Conservation (phyloP, 2,113 vertebrate genomes). For the Eleginops maclovinus region DNA sequence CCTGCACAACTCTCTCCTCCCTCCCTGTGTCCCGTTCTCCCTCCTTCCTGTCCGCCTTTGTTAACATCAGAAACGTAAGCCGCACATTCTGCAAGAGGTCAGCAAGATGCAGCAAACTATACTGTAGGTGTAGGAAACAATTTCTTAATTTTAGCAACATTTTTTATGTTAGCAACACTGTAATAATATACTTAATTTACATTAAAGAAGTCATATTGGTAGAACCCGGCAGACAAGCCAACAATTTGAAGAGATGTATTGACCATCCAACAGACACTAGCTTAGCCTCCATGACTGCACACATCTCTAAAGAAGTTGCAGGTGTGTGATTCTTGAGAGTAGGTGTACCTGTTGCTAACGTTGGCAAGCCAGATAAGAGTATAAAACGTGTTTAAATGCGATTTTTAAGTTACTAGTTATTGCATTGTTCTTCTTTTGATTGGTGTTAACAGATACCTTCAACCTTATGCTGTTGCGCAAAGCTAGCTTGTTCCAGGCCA, state of each 20-base stretch:
- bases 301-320: not conserved
- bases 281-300: not conserved
- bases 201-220: not conserved
- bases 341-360: not conserved
- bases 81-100: constrained; percentile 29
- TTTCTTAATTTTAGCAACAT: not conserved
- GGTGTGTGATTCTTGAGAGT: not conserved
- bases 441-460: not conserved
- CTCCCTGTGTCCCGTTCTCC: constrained; percentile 46
- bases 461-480: not conserved
- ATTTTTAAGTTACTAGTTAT: not conserved
- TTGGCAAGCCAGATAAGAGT: not conserved
- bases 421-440: not conserved
- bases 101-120: constrained; percentile 22
- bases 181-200: not conserved
- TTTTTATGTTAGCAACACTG: not conserved
- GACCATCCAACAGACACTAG: not conserved
- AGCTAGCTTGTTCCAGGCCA: not conserved
- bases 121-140: not conserved
- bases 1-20: constrained; percentile 37
- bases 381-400: not conserved
- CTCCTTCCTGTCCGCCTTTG: constrained; percentile 52
- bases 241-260: not conserved
- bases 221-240: not conserved
- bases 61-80: constrained; percentile 54